These are phyloP conservation scores for Clunio marinus DNA, from an alignment of 2,888 invertebrate species.

Conservation along the genomic window DNA sequence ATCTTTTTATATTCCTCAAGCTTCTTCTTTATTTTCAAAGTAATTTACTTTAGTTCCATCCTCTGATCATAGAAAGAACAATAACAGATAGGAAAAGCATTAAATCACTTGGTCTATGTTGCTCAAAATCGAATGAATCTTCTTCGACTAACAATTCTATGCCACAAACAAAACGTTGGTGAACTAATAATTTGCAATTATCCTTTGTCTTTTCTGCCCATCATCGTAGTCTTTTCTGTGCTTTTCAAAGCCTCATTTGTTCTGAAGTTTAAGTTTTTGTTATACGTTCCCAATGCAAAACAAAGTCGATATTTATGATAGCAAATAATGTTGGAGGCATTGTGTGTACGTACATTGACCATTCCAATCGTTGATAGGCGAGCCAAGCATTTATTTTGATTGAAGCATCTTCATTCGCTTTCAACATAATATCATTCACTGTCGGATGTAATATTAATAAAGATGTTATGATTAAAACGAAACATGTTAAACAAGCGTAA, in stretches of 20 bases:
- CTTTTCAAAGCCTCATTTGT: not conserved
- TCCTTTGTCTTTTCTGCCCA: conserved; percentile 28
- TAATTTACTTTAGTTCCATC: too few species aligned
- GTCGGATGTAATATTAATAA: not conserved
- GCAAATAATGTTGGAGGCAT: not conserved
- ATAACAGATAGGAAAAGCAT: too few species aligned
- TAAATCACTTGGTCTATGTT: too few species aligned
- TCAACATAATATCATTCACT: not conserved
- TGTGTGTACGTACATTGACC: too few species aligned
- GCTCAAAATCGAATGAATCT: too few species aligned
- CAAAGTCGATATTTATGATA: not conserved
- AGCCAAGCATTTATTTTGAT: too few species aligned
- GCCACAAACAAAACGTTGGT: too few species aligned
- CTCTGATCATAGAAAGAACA: too few species aligned
- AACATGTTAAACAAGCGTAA: not conserved
- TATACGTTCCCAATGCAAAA: not conserved
- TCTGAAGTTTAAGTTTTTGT: not conserved
- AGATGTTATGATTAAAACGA: not conserved
- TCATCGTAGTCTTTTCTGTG: conserved; percentile 8
- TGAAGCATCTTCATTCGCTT: not conserved
- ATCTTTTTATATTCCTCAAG: too few species aligned
- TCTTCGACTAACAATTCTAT: too few species aligned
- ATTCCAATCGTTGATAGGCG: too few species aligned
- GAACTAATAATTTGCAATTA: conserved; percentile 38
- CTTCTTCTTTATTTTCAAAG: too few species aligned